These are phyloP conservation scores for Palaemon carinicauda DNA, from an alignment of 1,140 invertebrate species.

Conservation along the genomic window DNA sequence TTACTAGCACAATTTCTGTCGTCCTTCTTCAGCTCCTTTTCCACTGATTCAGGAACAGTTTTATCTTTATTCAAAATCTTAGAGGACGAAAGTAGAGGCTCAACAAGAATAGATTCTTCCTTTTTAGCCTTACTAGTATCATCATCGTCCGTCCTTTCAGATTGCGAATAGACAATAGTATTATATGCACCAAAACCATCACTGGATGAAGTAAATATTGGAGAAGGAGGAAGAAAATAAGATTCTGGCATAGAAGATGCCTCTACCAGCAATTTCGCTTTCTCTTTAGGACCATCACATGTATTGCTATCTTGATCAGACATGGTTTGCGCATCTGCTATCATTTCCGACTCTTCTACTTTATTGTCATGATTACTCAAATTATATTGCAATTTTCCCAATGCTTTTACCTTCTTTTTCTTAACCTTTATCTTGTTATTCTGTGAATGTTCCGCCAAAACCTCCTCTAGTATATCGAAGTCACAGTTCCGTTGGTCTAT, in stretches of 20 bases:
- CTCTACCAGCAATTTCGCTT: slow-evolving; percentile 48
- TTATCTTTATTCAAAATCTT: not conserved
- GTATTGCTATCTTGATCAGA: slow-evolving; percentile 17
- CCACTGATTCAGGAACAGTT: not conserved
- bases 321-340: slow-evolving; percentile 33
- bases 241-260: slow-evolving; percentile 11
- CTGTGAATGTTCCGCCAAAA: slow-evolving; percentile 60
- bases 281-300: slow-evolving; percentile 59
- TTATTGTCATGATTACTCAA: slow-evolving; percentile 20
- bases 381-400: slow-evolving; percentile 36
- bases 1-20: not conserved
- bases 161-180: not conserved
- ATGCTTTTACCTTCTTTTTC: slow-evolving; percentile 35
- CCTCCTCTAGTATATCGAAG: slow-evolving; percentile 65
- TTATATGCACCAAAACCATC: slow-evolving; percentile 28
- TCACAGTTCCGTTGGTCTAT: slow-evolving; percentile 59
- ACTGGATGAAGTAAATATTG: slow-evolving; percentile 51
- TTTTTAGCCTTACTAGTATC: not conserved
- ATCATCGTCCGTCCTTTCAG: not conserved
- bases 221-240: slow-evolving; percentile 50
- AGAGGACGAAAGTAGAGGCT: not conserved
- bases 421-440: slow-evolving; percentile 52
- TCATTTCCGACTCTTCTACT: slow-evolving; percentile 19
- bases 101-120: slow-evolving; percentile 61
- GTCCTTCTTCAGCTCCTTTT: not conserved